phyloP scores from a whole-genome alignment of 2,113 vertebrate species.

The Murina feae region DNA sequence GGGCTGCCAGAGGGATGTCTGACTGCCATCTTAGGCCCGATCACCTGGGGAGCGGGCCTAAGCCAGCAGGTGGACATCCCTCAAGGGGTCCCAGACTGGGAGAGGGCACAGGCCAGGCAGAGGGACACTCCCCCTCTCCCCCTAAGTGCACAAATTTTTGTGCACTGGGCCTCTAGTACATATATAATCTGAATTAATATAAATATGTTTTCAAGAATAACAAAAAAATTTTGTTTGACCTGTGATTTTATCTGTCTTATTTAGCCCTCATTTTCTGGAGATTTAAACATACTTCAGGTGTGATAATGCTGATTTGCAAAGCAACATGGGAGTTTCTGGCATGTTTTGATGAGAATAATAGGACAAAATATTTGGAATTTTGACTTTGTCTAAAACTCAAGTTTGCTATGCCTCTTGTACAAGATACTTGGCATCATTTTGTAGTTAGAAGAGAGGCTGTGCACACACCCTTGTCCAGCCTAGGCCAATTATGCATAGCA shows the following conservation, averaged over 20 bases:
- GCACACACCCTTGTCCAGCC: neutral
- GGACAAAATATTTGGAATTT: neutral
- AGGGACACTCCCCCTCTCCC: no score
- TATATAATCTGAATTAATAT: neutral
- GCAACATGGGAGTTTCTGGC: neutral
- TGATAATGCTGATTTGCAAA: constrained; percentile 5
- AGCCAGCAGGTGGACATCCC: no score
- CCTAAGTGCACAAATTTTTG: no score
- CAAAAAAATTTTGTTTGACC: neutral
- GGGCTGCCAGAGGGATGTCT: no score
- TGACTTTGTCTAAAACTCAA: neutral
- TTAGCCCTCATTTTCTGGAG: neutral
- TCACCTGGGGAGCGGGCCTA: no score
- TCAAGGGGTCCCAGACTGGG: no score
- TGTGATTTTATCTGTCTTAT: neutral
- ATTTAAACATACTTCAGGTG: neutral
- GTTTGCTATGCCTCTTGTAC: neutral
- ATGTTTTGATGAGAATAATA: neutral
- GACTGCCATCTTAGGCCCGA: no score
- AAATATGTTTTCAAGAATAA: neutral
- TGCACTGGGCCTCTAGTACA: no score
- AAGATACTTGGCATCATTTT: constrained; percentile 1
- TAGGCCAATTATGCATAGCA: constrained; percentile 41
- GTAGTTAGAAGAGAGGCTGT: neutral
- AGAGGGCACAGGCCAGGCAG: no score